Evolutionary conservation across 2,888 invertebrate genomes (phyloP), one percentile per base, ranked within the genome.

Genomic region (Unio delphinus): DNA sequence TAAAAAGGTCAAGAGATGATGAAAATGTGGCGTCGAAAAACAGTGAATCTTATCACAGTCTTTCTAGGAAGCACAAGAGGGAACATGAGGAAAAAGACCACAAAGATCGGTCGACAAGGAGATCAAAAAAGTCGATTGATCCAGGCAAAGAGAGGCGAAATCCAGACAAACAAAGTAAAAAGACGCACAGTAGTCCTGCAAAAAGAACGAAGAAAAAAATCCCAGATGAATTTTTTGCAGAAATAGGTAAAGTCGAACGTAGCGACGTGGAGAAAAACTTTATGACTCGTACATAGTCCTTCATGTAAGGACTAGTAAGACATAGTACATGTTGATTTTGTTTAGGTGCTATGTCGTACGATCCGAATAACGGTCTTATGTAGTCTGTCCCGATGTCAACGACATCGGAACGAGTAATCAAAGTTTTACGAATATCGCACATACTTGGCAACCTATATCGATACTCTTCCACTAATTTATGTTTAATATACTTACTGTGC

Each of bases 111-210:
- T 63, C n/a, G 72, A 69, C 57, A 70, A 68, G 73, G 73, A 81
- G 68, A 73, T 77, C 68, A 69, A 72, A 65, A 72, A 74, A 68
- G 74, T 67, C 23, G 73, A 76, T 58, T 75, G 76, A 65, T 69
- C 73, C n/a, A 73, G 74, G 65, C 64, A 72, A 69, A 73, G 74
- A 45, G 55, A 45, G 45, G 68, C 63, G 7, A 26, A 55, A 28
- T 59, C 64, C 26, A 45, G 11, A 62, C 70, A 64, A 72, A 62
- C 64, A 68, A 69, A 58, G 68, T 68, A 67, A 55, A 65, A 62
- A 76, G 63, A 72, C 57, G 65, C n/a, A 23, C 55, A 26, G n/a
- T 23, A 63, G 63, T 54, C 63, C 63, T 6, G 0, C 45, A 20
- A 63, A 63, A 63, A 63, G 23, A 20, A 23, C 54, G n/a, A 63